These are phyloP conservation scores for Drosophila acutilabella DNA, from an alignment of 2,888 invertebrate species.

Conservation along the genomic window DNA sequence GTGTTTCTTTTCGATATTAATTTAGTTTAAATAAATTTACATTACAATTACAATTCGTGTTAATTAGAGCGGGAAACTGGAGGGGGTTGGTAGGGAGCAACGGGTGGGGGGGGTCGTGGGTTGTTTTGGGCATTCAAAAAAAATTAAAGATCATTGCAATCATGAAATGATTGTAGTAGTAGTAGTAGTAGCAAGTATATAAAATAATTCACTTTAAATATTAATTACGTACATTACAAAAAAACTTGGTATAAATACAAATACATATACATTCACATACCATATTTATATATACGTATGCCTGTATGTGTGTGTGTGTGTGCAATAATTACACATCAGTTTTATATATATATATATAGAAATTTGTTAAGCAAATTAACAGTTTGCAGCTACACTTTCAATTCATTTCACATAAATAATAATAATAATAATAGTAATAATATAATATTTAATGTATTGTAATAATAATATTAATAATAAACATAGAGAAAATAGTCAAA, in stretches of 20 bases:
- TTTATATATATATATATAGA: conserved; percentile 18
- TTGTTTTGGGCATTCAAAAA: conserved; percentile 19
- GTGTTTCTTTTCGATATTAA: conserved; percentile 42
- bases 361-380: conserved; percentile 15
- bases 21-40: conserved; percentile 76
- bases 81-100: background rate
- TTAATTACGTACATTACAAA: conserved; percentile 66
- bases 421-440: conserved; percentile 39
- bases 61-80: conserved; percentile 9
- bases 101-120: background rate
- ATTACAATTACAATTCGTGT: conserved; percentile 58
- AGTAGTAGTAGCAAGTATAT: conserved; percentile 11
- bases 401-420: conserved; percentile 47
- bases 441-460: conserved; percentile 9
- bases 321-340: background rate
- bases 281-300: conserved; percentile 29
- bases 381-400: conserved; percentile 26
- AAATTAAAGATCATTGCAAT: conserved; percentile 32
- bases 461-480: conserved; percentile 42
- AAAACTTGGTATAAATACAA: conserved; percentile 53
- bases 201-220: conserved; percentile 58
- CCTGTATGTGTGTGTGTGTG: conserved; percentile 14
- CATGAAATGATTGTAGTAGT: conserved; percentile 19
- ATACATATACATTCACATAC: conserved; percentile 38
- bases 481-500: conserved; percentile 46